Base-by-base conservation (phyloP, 2,113 vertebrate species). In the Rynchops niger region DNA sequence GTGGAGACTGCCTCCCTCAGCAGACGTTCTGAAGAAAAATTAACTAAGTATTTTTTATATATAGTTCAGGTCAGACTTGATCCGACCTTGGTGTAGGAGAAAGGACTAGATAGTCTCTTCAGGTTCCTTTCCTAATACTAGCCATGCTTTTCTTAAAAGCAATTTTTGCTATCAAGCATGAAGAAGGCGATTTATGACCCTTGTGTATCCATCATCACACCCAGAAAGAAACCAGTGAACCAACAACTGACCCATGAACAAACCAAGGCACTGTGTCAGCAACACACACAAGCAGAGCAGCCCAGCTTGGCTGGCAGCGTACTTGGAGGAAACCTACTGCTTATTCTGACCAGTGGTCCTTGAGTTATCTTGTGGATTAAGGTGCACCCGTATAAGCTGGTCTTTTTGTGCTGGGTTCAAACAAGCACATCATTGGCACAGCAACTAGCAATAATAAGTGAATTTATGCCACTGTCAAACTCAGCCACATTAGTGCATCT, bases 241-340 rank as follows among this genome's bases (percentile, higher is more conserved):
- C 26, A 71, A 7, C 45, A 74, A 52, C 43, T 15, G 73, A 18
- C 13, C 34, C 42, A 26, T 25, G 15, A 66, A 53, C 17, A 43
- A 93, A 67, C 9, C 13, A 76, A 71, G 40, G 52, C 29, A 11
- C 11, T 43, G 15, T 14, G 27, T 34, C n/a, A 81, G 32, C 56
- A 83, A 23, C 43, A 34, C 40, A 4, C 1, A 0, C 19, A 59
- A 38, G 30, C 23, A 18, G 0, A 1, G 40, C 40, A 71, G 11
- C 20, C 20, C 40, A 55, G 47, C 15, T 19, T 63, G 27, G 9
- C 45, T n/a, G 12, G 8, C 34, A 61, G n/a, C 1, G 2, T 12
- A 4, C 10, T 58, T 61, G 29, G 40, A 67, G 38, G 27, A 87
- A 71, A n/a, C 27, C n/a, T 58, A 5, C 45, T 70, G 45, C 11